These are phyloP conservation scores for Alethe castanea DNA, from an alignment of 2,113 vertebrate species.

Conservation along the genomic window DNA sequence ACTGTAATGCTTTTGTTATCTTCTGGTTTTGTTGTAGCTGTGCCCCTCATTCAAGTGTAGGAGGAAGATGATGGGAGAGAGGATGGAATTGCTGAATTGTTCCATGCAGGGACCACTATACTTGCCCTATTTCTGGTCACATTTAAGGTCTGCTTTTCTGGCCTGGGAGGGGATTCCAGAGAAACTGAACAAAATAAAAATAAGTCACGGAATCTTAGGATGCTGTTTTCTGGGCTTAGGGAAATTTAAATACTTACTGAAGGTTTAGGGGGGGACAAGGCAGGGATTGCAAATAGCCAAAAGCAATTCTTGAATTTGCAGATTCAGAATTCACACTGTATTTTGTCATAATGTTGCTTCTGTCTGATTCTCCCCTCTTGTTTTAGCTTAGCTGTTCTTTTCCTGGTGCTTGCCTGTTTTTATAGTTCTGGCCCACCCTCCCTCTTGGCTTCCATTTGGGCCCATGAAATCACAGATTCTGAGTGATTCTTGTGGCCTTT, in stretches of 20 bases:
- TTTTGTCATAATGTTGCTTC: neutral
- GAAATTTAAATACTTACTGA: neutral
- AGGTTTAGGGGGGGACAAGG: neutral
- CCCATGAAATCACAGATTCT: neutral
- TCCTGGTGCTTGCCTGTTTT: neutral
- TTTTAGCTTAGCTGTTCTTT: neutral
- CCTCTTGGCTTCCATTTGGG: neutral
- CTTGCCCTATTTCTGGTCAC: neutral
- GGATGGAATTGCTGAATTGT: neutral
- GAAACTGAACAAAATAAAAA: neutral
- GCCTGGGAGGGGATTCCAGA: neutral
- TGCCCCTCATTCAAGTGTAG: neutral
- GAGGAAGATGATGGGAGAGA: neutral
- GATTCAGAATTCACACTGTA: neutral
- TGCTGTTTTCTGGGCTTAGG: neutral
- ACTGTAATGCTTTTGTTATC: neutral
- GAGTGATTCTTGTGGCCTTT: neutral
- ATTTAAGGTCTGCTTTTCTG: neutral
- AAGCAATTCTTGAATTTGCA: neutral
- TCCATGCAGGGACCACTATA: neutral
- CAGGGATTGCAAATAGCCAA: neutral
- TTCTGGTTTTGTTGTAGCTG: neutral
- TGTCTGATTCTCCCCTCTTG: neutral
- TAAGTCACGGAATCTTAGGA: neutral
- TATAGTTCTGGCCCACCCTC: neutral